Conservation (phyloP, 64 coral and sea anemone species). For the Dendrophyllia cribrosa region DNA sequence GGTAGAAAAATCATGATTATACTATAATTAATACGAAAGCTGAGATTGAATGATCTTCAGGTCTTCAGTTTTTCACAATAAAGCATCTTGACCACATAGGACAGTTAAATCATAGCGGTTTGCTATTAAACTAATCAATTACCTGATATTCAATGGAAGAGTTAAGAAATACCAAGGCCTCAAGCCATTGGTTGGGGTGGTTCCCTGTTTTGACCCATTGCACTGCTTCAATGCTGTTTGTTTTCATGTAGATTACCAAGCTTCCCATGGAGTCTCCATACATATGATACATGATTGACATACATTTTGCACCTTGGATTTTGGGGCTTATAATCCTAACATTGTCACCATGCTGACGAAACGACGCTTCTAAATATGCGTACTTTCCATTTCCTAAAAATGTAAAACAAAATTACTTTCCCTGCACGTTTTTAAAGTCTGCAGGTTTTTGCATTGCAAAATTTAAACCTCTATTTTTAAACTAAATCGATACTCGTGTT, state of each 20-base stretch:
- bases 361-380: conserved; percentile 45
- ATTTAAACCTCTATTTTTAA: neutral
- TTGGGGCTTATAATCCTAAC: conserved; percentile 43
- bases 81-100: no score
- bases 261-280: conserved; percentile 51
- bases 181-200: conserved; percentile 36
- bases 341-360: conserved; percentile 28
- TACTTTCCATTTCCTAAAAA: conserved; percentile 45
- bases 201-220: conserved; percentile 64
- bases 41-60: no score
- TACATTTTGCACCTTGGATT: conserved; percentile 47
- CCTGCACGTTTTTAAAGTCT: neutral
- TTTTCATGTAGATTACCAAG: conserved; percentile 52
- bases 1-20: no score
- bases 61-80: no score
- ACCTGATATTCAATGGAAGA: conserved; percentile 41
- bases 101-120: neutral
- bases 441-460: no score
- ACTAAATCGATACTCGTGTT: no score
- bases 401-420: neutral
- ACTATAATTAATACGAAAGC: no score
- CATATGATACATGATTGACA: conserved; percentile 67
- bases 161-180: conserved; percentile 38
- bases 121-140: neutral
- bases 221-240: neutral